phyloP scores from a whole-genome alignment of 2,888 invertebrate genomes.

The Watsonalla binaria region DNA sequence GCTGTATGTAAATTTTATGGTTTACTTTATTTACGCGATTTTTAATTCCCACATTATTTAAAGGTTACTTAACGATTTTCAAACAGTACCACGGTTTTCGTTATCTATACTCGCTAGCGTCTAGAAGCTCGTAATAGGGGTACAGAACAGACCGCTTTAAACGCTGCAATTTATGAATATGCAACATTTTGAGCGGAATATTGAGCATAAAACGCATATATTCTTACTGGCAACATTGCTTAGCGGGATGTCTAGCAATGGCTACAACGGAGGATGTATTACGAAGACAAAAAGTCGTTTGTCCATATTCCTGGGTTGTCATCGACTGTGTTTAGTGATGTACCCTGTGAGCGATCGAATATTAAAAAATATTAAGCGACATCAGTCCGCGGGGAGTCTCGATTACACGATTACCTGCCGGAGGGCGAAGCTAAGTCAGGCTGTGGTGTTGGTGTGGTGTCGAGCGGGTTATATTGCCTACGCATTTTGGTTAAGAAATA shows the following conservation, averaged over 20 bases:
- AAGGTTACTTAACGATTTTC: too few relatives aligned
- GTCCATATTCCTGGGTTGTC: slow-evolving; percentile 24
- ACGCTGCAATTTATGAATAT: too few relatives aligned
- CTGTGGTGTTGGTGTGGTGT: slow-evolving; percentile 2
- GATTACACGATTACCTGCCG: slow-evolving; percentile 42
- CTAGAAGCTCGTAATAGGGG: too few relatives aligned
- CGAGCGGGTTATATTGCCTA: slow-evolving; percentile 2
- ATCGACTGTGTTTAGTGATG: slow-evolving; percentile 30
- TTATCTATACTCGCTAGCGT: too few relatives aligned
- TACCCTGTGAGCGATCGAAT: slow-evolving; percentile 39
- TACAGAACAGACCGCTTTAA: too few relatives aligned
- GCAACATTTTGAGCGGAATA: too few relatives aligned
- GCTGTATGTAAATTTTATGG: neutral
- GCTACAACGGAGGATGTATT: neutral
- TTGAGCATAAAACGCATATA: neutral
- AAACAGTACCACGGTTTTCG: too few relatives aligned
- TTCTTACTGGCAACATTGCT: neutral
- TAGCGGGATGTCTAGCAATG: neutral
- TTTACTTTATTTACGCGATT: neutral
- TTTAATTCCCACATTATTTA: neutral
- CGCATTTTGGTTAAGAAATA: too few relatives aligned
- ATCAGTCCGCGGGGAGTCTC: slow-evolving; percentile 38
- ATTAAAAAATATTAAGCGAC: slow-evolving; percentile 41
- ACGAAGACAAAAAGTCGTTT: neutral
- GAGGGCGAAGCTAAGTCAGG: slow-evolving; percentile 13